Conservation (phyloP, 2,888 invertebrate genomes). For the Clunio marinus region DNA sequence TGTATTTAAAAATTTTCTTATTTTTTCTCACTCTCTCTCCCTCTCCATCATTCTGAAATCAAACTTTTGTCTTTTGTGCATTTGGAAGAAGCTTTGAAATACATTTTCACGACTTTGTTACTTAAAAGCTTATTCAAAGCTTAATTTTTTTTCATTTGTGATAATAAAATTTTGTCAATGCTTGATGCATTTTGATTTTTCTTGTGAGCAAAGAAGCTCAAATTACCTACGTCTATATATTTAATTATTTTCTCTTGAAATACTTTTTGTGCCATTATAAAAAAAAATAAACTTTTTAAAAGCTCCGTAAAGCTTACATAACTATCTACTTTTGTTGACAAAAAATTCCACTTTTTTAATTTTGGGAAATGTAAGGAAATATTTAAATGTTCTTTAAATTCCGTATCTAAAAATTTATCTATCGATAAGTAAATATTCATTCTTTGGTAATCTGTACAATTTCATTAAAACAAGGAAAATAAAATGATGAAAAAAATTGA, state of each 20-base stretch:
- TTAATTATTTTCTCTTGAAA: neutral
- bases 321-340: neutral
- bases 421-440: too few species aligned
- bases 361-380: neutral
- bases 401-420: too few species aligned
- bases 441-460: neutral
- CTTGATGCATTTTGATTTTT: constrained; percentile 3
- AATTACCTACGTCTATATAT: too few species aligned
- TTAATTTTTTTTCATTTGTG: neutral
- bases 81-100: neutral
- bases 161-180: neutral
- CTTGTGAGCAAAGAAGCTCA: neutral
- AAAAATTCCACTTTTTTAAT: constrained; percentile 2
- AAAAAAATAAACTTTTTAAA: neutral
- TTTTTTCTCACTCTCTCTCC: too few species aligned
- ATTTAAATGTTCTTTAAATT: too few species aligned
- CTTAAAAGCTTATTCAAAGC: neutral
- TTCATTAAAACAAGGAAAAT: neutral
- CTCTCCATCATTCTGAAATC: too few species aligned
- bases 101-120: neutral
- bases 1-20: too few species aligned
- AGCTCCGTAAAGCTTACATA: neutral
- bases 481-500: neutral
- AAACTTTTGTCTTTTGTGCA: neutral
- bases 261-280: neutral